Evolutionary conservation across 2,888 invertebrate species (phyloP), one percentile per base, ranked within the genome.

Genomic region (Sclerodermus sp.): DNA sequence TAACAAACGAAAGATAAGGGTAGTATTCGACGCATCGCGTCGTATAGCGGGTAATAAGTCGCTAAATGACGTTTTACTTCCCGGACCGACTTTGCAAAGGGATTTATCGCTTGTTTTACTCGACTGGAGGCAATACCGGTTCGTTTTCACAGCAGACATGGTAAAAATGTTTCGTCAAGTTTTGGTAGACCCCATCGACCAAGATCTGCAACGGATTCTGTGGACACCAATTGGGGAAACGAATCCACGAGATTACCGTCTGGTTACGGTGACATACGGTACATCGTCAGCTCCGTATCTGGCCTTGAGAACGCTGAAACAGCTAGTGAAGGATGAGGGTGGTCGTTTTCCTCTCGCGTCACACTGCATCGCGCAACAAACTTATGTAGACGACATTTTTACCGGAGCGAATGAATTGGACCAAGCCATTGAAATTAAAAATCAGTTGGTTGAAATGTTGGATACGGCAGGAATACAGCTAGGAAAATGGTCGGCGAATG

Each of bases 361-460:
- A 3, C 10, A 44, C 17, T 29, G 43, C 8, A 41, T 52, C n/a
- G 31, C 36, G 17, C 44, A 42, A 2, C 44, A 42, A 30, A 46
- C 43, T 4, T 57, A 53, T 13, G 57, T 53, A 1, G 57, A 53
- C 9, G 51, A 53, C 29, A 47, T 53, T 5, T 48, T 56, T 17
- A 42, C 45, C 14, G 51, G 53, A 16, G 51, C 47, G 4, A 42
- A 57, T n/a, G 13, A 32, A 6, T 29, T 47, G 1, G 12, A 9
- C 9, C 17, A 47, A 18, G 53, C 31, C 5, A 17, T 13, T 12
- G 43, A 49, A 13, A 34, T 29, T 30, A 39, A 45, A 9, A 15
- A n/a, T 9, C 45, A 56, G 32, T 31, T 53, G n/a, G 10, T 31
- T 12, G 17, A 31, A 2, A 34, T 42, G n/a, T 42, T 47, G 30